Evolutionary conservation across 2,797 vertebrate species (phyloP).

Genomic region (Zenarchopterus dispar): DNA sequence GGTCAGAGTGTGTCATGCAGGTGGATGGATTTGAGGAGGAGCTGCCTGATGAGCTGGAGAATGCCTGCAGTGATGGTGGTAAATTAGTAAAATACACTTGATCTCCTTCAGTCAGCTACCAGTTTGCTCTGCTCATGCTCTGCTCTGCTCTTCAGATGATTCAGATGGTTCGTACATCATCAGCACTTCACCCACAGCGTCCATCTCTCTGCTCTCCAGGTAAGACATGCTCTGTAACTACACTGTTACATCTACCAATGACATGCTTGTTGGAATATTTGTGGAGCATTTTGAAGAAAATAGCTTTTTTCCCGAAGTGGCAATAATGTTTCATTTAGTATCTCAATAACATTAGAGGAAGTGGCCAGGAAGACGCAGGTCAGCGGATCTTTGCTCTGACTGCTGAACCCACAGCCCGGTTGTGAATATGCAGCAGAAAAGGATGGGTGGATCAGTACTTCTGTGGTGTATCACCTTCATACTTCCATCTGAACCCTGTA

Average conservation of each 20-base stretch:
- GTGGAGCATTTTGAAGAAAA: too few species aligned
- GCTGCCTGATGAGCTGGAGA: conserved; percentile 84
- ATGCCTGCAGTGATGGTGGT: conserved; percentile 82
- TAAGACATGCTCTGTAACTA: conserved; percentile 52
- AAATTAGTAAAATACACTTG: neutral
- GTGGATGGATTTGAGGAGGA: conserved; percentile 83
- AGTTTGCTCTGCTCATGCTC: neutral
- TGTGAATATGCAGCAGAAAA: neutral
- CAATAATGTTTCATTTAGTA: neutral
- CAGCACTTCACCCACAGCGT: conserved; percentile 70
- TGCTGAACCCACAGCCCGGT: too few species aligned
- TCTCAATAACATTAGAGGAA: neutral
- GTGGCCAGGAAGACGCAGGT: neutral
- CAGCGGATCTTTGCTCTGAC: too few species aligned
- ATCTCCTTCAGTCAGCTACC: neutral
- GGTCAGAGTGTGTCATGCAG: conserved; percentile 59
- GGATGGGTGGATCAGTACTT: too few species aligned
- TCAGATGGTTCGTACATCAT: conserved; percentile 80
- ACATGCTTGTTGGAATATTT: neutral
- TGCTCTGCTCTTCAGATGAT: conserved; percentile 69
- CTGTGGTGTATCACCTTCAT: too few species aligned
- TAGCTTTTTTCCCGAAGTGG: too few species aligned
- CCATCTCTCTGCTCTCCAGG: conserved; percentile 75
- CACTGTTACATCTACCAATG: neutral
- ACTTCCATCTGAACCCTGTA: too few species aligned